These are phyloP conservation scores for Crambe crambe DNA, from an alignment of 37 sponge, comb jelly and placozoan species.

Conservation along the genomic window DNA sequence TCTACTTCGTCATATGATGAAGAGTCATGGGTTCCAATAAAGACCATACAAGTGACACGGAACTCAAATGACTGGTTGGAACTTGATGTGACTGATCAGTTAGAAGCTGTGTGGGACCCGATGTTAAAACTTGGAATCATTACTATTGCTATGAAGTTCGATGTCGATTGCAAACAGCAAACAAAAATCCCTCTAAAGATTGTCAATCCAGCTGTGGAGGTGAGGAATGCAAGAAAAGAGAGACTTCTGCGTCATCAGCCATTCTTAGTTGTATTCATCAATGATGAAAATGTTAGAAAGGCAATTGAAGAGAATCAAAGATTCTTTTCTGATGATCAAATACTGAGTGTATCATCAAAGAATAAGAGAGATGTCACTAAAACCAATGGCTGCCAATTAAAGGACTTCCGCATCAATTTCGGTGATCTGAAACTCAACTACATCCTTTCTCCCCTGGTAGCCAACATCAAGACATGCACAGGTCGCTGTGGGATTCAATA, in stretches of 20 bases:
- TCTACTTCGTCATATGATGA: neutral
- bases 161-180: slow-evolving; percentile 7
- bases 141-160: neutral
- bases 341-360: no score
- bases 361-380: no score
- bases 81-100: slow-evolving; percentile 30
- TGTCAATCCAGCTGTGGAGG: slow-evolving; percentile 22
- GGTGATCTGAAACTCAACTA: slow-evolving; percentile 4
- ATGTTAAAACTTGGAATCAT: no score
- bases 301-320: no score
- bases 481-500: slow-evolving; percentile 13
- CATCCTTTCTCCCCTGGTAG: neutral
- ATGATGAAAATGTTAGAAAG: slow-evolving; percentile 13
- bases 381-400: no score
- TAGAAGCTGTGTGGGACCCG: slow-evolving; percentile 13
- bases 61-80: slow-evolving; percentile 21
- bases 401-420: slow-evolving; percentile 18
- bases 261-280: slow-evolving; percentile 12
- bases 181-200: slow-evolving; percentile 17
- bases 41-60: neutral
- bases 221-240: neutral
- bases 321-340: no score
- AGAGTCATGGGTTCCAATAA: neutral
- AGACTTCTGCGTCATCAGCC: slow-evolving; percentile 26
- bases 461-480: slow-evolving; percentile 10